These are phyloP conservation scores for Helicoverpa zea DNA, from an alignment of 1,140 invertebrate species.

Conservation along the genomic window DNA sequence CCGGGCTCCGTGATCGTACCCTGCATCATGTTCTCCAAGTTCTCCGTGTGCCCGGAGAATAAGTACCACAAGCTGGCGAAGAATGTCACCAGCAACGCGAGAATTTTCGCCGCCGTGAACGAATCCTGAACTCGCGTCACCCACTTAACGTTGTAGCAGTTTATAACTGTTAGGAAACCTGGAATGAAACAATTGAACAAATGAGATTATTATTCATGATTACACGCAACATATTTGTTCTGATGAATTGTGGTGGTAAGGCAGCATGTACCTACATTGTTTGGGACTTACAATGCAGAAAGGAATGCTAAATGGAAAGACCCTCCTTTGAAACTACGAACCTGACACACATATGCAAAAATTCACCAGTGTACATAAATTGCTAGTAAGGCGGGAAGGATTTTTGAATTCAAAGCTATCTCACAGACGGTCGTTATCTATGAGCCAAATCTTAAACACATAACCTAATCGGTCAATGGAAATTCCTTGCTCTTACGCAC, in stretches of 20 bases:
- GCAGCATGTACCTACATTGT: neutral
- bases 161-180: conserved; percentile 97
- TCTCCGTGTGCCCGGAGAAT: conserved; percentile 89
- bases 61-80: conserved; percentile 92
- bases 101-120: conserved; percentile 97
- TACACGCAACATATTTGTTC: conserved; percentile 15
- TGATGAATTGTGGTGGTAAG: neutral
- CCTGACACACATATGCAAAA: no score
- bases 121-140: conserved; percentile 97
- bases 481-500: neutral
- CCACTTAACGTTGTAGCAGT: conserved; percentile 98
- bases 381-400: no score
- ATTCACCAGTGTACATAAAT: no score
- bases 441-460: neutral
- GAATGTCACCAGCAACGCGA: conserved; percentile 96
- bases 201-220: conserved; percentile 27
- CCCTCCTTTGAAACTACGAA: no score
- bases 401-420: no score
- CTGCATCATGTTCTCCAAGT: conserved; percentile 93
- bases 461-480: neutral
- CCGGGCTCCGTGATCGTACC: conserved; percentile 92
- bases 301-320: neutral
- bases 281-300: neutral
- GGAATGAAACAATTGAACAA: conserved; percentile 69
- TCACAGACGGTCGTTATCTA: neutral